Evolutionary conservation across 1,140 invertebrate species (phyloP), one percentile per base, ranked within the genome.

Genomic region (Portunus trituberculatus): DNA sequence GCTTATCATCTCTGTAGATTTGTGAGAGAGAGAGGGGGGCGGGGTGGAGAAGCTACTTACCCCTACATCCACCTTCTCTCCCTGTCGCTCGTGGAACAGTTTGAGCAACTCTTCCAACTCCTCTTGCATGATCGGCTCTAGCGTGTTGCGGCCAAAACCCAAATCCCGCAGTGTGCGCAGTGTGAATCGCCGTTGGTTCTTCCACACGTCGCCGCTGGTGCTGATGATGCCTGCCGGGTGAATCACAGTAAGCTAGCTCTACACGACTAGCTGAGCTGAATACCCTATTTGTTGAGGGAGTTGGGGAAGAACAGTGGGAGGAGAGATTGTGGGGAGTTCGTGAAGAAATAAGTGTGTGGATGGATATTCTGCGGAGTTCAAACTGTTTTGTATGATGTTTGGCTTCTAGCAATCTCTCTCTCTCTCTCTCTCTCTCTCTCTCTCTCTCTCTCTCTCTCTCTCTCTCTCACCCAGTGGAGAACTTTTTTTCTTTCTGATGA

Each of bases 111-210:
- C 97, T 0, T 96, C 96, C 0, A 98, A 98, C 97, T 99, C 98
- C 28, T 97, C 97, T 96, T 98, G 97, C 4, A 98, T 98, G 91
- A 98, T 97, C 91, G 97, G 97, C 3, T 98, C 97, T 98, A 99
- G 98, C 20, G 97, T 98, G 93, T 97, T 97, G 90, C 98, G 97
- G 0, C 98, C 98, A 95, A 98, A 98, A 0, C 98, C 98, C 96
- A 98, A 67, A 32, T 93, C 94, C 92, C 89, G 95, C 28, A 93
- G 29, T 48, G 92, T 94, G 20, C 89, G 86, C 0, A 96, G 91
- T 8, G 94, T 95, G 76, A 93, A 93, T 28, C 92, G 94, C 0
- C 95, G 16, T 82, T 92, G 92, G 25, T 84, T 52, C 67, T 93
- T 88, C 88, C 91, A 94, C 84, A 89, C 83, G 12, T 95, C 94